Conservation (phyloP, 2,888 invertebrate species). For the Camponotus fellah region DNA sequence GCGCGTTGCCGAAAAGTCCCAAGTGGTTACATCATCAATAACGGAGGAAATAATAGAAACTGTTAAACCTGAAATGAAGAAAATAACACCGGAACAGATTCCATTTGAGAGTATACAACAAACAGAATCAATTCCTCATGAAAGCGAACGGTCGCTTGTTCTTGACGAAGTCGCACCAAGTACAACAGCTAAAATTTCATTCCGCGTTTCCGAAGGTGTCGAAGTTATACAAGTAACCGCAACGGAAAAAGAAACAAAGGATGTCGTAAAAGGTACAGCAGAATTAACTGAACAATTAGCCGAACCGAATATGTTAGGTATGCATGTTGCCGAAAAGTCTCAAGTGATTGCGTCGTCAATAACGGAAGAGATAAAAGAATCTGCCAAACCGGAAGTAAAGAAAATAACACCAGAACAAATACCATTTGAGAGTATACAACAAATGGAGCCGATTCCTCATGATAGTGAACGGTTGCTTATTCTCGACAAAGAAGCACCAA, state of each 20-base stretch:
- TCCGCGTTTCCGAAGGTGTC: not conserved
- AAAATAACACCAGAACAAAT: conserved; percentile 83
- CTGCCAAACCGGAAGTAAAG: conserved; percentile 76
- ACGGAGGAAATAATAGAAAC: conserved; percentile 76
- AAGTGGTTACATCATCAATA: conserved; percentile 77
- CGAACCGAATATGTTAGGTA: conserved; percentile 77
- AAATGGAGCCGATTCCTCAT: conserved; percentile 79
- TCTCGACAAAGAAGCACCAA: conserved; percentile 66
- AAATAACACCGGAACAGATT: conserved; percentile 64
- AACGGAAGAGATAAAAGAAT: conserved; percentile 77
- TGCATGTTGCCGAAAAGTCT: conserved; percentile 52
- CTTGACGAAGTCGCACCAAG: not conserved
- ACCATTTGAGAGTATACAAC: conserved; percentile 85
- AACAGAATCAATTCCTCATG: not conserved
- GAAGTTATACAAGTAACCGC: not conserved
- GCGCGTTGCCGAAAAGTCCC: conserved; percentile 63
- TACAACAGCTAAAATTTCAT: not conserved
- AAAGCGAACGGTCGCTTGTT: not conserved
- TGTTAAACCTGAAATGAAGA: conserved; percentile 41
- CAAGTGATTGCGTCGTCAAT: conserved; percentile 66
- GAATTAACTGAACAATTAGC: conserved; percentile 79
- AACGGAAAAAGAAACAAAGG: not conserved
- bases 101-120: conserved; percentile 60
- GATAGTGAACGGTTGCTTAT: conserved; percentile 78
- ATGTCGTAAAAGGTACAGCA: conserved; percentile 53